These are phyloP conservation scores for Epiperipatus broadwayi DNA, from an alignment of 2,888 invertebrate species.

Conservation along the genomic window DNA sequence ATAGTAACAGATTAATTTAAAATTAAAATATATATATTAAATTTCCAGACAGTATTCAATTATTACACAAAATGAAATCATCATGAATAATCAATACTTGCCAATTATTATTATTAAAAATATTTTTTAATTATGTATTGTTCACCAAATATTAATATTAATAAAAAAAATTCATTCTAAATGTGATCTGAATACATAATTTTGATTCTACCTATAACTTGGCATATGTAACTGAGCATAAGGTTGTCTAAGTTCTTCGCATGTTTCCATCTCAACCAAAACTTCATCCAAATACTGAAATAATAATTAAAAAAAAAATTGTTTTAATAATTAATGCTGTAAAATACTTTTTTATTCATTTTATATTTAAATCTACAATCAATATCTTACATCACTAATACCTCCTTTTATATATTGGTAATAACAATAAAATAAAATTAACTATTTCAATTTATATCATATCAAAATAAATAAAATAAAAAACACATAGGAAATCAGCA, in stretches of 20 bases:
- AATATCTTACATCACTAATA: neutral
- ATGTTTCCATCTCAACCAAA: slow-evolving; percentile 75
- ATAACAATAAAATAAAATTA: neutral
- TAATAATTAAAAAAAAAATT: slow-evolving; percentile 10
- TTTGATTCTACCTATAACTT: slow-evolving; percentile 20
- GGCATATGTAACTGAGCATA: slow-evolving; percentile 18
- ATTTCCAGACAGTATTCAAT: no score
- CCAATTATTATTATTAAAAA: no score
- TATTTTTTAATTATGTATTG: no score
- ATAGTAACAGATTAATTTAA: no score
- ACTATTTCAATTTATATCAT: neutral
- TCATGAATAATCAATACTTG: no score
- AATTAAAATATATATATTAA: no score
- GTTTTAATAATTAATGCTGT: neutral
- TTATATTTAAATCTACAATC: neutral
- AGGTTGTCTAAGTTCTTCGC: slow-evolving; percentile 48
- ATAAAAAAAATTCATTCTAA: neutral
- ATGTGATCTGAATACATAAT: neutral
- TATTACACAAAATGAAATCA: no score
- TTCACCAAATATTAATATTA: no score
- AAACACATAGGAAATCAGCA: no score
- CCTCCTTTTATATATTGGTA: neutral
- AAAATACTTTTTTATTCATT: neutral
- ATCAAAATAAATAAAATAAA: no score
- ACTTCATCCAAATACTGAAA: slow-evolving; percentile 62